Conservation (phyloP, 2,797 vertebrate species). For the Cheirogaleus major region DNA sequence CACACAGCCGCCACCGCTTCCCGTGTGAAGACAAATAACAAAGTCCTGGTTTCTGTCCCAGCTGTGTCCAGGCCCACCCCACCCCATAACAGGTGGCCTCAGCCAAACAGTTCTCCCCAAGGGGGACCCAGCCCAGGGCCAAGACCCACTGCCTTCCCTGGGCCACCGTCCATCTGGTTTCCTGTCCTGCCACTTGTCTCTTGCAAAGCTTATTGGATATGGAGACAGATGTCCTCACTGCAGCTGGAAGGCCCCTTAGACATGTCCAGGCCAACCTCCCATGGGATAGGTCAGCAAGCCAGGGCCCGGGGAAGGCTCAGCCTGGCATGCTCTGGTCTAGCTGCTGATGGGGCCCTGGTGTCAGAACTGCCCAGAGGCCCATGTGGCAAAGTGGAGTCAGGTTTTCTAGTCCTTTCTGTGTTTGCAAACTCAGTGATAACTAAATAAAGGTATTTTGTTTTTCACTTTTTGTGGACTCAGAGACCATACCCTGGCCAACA, state of each 20-base stretch:
- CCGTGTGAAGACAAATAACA: background rate
- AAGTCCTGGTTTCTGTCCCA: background rate
- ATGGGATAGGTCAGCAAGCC: background rate
- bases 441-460: conserved; percentile 64
- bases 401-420: background rate
- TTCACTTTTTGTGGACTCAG: background rate
- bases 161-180: background rate
- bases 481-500: background rate
- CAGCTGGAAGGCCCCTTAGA: background rate
- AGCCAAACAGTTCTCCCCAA: background rate
- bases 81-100: background rate
- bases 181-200: background rate
- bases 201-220: background rate
- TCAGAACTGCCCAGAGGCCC: background rate
- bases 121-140: background rate
- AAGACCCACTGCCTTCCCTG: background rate
- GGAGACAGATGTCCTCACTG: background rate
- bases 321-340: background rate
- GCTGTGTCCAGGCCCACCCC: background rate
- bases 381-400: background rate
- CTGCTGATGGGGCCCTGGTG: background rate
- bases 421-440: conserved; percentile 10
- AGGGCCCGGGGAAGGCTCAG: background rate
- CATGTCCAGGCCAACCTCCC: background rate
- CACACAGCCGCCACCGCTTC: background rate